Conservation (phyloP, 2,113 vertebrate species). For the Thymallus thymallus region DNA sequence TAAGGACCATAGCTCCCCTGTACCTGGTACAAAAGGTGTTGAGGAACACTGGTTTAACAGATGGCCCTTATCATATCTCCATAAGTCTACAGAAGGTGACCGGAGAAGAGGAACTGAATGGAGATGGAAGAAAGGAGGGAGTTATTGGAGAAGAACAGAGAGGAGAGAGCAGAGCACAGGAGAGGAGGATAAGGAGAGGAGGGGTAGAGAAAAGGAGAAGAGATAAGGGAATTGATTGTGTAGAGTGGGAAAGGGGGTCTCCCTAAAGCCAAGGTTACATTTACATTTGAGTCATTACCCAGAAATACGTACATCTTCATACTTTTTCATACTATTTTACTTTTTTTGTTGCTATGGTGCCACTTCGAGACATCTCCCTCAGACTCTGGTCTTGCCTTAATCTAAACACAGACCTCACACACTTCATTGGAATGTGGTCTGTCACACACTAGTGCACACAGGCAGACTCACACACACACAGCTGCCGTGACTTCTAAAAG, state of each 20-base stretch:
- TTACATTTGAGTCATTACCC: too few relatives aligned
- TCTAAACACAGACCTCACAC: not conserved
- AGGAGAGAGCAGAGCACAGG: not conserved
- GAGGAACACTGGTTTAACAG: not conserved
- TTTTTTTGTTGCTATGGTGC: slow-evolving; percentile 1
- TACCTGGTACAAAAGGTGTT: not conserved
- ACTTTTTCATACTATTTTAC: too few relatives aligned
- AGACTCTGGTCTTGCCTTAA: slow-evolving; percentile 1
- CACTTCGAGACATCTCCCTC: slow-evolving; percentile 26
- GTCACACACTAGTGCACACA: not conserved
- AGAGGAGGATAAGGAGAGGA: not conserved
- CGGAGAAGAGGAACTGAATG: not conserved
- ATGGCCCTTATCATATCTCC: not conserved
- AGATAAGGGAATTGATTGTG: slow-evolving; percentile 16
- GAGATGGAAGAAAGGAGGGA: not conserved
- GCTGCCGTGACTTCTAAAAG: too few relatives aligned
- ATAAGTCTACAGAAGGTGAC: not conserved
- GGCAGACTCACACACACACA: not conserved
- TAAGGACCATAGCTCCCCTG: not conserved
- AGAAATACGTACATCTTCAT: too few relatives aligned
- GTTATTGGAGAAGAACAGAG: slow-evolving; percentile 12
- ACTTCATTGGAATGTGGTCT: not conserved
- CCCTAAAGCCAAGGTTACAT: not conserved
- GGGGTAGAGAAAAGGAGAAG: slow-evolving; percentile 13
- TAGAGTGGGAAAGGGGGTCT: slow-evolving; percentile 6